Base-by-base conservation (phyloP, 2,113 vertebrate species). In the Atherinomorus stipes region DNA sequence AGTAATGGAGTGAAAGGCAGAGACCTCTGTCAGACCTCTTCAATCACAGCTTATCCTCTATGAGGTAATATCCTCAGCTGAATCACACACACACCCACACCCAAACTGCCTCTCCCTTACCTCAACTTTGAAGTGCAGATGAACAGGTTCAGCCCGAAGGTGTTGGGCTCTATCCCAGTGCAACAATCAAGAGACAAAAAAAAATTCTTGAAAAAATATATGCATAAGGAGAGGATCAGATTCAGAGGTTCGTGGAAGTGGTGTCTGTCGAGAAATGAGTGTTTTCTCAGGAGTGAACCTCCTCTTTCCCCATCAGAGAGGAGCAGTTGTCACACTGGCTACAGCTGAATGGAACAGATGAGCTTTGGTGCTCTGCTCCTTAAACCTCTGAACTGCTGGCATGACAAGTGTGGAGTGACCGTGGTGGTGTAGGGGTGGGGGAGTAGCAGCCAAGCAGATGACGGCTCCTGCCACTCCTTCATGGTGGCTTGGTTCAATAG, bases 1-100 rank as follows among this genome's bases (percentile, higher is more conserved):
- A 85, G 65, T 71, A 72, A 87, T 62, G 74, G 78, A 86, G 88
- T 82, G 72, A 78, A 70, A 81, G 56, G 72, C 78, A 80, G 74
- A 78, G 67, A 87, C 85, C 86, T 81, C 69, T 78, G 75, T 82
- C 80, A 78, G 85, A 91, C 80, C 86, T 83, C 78, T 78, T 81
- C 84, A 79, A 71, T 84, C 87, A 80, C 83, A 81, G 75, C 74
- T 73, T 77, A 81, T 84, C 74, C 84, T 34, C 85, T 26, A 83
- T 92, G 90, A 94, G 87, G 85, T 93, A 87, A 92, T 91, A 76
- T 82, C 80, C 90, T 85, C 66, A 69, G 59, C 62, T 81, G 62
- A 81, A 76, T 80, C 65, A 74, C 78, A 62, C 76, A 52, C 31
- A 47, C 45, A 57, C 31, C 28, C 68, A 31, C 68, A 61, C 85